Evolutionary conservation across 2,797 vertebrate genomes (phyloP), one percentile per base, ranked within the genome.

Genomic region (Typhlichthys eigenmanni): DNA sequence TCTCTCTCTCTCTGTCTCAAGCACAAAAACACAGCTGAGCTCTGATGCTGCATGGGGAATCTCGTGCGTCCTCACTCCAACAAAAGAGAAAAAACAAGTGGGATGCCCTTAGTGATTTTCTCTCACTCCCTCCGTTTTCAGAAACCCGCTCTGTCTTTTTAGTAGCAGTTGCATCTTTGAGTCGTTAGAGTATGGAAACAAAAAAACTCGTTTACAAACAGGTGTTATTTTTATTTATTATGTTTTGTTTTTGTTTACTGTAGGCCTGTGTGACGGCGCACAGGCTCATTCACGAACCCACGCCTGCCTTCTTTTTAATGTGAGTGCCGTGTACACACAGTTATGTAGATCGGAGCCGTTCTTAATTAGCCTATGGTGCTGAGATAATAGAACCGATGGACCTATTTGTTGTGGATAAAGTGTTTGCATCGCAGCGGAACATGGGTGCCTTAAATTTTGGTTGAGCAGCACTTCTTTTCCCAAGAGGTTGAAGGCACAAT

Each of bases 181-280:
- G 11, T 24, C 59, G 43, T 59, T 7, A 55, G 55, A 69, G 65
- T 12, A 66, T 62, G 55, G 57, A 51, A 46, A 66, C 19, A 51
- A 59, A 60, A 63, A 19, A 62, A 46, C 64, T 60, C 64, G 51
- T 62, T 72, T 76, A 73, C 85, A 83, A 91, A 92, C 91, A 92
- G 91, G 91, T 92, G 91, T 92, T 80, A 60, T 52, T 12, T 51
- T 2, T 43, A 10, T 60, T 78, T 55, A 54, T 57, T 11, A 2
- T 34, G 0, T 56, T 38, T 34, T 49, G 17, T 60, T n/a, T 14
- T n/a, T 53, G 43, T 57, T 65, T 61, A 64, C 60, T 66, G 52
- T 24, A 16, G 52, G 24, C 24, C 52, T 54, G 13, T 49, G 3
- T 55, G 71, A 72, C 77, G 79, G 69, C 67, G 75, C 80, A 58